These are phyloP conservation scores for Drosophila littoralis DNA, from an alignment of 1,140 invertebrate genomes.

Conservation along the genomic window DNA sequence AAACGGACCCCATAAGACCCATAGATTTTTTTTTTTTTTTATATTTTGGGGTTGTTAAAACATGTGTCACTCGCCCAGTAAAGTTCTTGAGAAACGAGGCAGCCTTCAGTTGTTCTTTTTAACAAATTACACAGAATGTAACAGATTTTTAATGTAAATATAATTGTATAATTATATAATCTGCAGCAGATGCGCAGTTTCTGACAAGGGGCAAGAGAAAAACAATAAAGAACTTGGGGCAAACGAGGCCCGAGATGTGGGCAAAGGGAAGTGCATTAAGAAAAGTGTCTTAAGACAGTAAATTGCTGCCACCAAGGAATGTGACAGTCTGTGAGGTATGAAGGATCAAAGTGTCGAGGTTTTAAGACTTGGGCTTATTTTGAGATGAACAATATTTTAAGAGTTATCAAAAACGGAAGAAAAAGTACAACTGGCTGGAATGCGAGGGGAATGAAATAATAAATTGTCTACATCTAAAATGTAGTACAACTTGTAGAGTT, in stretches of 20 bases:
- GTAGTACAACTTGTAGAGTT: no score
- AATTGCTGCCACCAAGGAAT: constrained; percentile 17
- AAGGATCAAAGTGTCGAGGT: constrained; percentile 34
- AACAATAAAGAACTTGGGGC: not conserved
- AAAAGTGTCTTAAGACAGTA: constrained; percentile 8
- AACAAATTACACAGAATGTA: constrained; percentile 66
- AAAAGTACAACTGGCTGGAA: not conserved
- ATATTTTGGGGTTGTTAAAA: constrained; percentile 52
- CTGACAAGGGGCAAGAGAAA: constrained; percentile 11
- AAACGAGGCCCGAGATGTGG: not conserved
- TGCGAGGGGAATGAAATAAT: not conserved
- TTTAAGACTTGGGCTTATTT: constrained; percentile 12
- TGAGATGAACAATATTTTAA: constrained; percentile 17
- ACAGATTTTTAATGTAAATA: constrained; percentile 82
- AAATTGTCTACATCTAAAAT: no score
- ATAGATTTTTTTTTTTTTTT: not conserved
- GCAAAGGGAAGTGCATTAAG: constrained; percentile 42
- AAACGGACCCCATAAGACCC: constrained; percentile 17
- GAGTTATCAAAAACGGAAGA: not conserved
- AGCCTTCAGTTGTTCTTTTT: constrained; percentile 27
- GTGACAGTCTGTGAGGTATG: constrained; percentile 24
- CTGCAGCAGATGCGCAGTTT: constrained; percentile 56
- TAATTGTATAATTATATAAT: constrained; percentile 82
- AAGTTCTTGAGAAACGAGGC: constrained; percentile 50
- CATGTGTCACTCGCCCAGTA: constrained; percentile 55